Evolutionary conservation across 2,888 invertebrate genomes (phyloP), one percentile per base, ranked within the genome.

Genomic region (Caenorhabditis sp.): DNA sequence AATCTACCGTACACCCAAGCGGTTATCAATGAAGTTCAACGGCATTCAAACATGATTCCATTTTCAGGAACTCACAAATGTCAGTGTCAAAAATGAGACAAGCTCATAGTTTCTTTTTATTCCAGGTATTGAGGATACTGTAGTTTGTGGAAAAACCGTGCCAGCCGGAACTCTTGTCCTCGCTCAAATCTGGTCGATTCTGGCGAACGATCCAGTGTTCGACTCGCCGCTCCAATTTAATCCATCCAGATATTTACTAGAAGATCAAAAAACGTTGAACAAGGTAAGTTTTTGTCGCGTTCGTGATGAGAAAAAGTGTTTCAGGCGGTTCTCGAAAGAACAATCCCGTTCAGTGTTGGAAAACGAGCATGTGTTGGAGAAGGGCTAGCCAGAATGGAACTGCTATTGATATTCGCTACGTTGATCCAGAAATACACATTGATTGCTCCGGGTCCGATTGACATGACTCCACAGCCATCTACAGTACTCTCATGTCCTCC

Each of bases 291-390:
- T 19, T n/a, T n/a, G n/a, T n/a, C n/a, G n/a, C n/a, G n/a, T n/a
- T n/a, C n/a, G n/a, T n/a, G n/a, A n/a, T n/a, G 19, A 51, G 19
- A 26, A 26, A 26, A 54, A 2, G 10, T 14, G 1, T 61, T 79
- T 55, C 55, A 81, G 79, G 62, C 72, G 17, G 63, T 69, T 1
- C 51, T 81, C 0, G 81, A 81, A 10, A 66, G 63, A 24, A 62
- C 67, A 10, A 70, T 78, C 31, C 76, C 80, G 5, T 81, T 81
- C 69, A 73, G 76, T 27, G 62, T 80, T 31, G 81, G 81, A 23
- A 78, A 79, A 51, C 55, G 81, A 23, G 49, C 60, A 27, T 81
- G 81, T 66, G 77, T 77, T 8, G 81, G 81, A 23, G 81, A 81
- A 43, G 79, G 78, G 27, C 57, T 81, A 24, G 80, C 81, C 0